Conservation (phyloP, 2,113 vertebrate species). For the Equus quagga region DNA sequence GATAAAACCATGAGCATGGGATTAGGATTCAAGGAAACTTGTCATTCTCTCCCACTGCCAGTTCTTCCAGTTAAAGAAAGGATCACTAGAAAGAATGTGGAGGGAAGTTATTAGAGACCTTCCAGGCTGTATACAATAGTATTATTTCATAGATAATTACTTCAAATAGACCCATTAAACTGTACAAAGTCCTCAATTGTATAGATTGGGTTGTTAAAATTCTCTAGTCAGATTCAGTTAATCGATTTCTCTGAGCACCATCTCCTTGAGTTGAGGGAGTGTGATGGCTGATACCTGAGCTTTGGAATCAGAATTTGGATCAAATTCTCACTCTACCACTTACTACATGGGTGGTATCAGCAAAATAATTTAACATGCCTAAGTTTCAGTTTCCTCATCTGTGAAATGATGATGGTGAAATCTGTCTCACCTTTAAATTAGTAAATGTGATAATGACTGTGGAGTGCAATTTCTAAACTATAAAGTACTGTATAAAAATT, state of each 20-base stretch:
- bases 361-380: not conserved
- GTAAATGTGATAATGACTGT: slow-evolving; percentile 1
- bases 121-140: not conserved
- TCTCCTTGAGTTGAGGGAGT: not conserved
- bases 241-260: not conserved
- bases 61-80: not conserved
- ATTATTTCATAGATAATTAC: not conserved
- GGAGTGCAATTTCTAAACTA: slow-evolving; percentile 39
- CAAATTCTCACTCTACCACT: not conserved
- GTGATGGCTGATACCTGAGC: not conserved
- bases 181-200: not conserved
- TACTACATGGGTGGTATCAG: not conserved
- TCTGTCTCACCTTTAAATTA: not conserved
- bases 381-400: slow-evolving; percentile 25
- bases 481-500: slow-evolving; percentile 1
- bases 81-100: not conserved
- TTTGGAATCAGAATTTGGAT: slow-evolving; percentile 36
- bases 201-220: slow-evolving; percentile 18
- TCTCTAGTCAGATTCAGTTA: not conserved
- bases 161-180: slow-evolving; percentile 15
- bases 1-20: not conserved
- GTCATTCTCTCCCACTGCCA: not conserved
- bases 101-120: not conserved
- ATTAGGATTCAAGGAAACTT: not conserved
- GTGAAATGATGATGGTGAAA: not conserved